These are phyloP conservation scores for Amphilophus citrinellus DNA, from an alignment of 2,113 vertebrate genomes.

Conservation along the genomic window DNA sequence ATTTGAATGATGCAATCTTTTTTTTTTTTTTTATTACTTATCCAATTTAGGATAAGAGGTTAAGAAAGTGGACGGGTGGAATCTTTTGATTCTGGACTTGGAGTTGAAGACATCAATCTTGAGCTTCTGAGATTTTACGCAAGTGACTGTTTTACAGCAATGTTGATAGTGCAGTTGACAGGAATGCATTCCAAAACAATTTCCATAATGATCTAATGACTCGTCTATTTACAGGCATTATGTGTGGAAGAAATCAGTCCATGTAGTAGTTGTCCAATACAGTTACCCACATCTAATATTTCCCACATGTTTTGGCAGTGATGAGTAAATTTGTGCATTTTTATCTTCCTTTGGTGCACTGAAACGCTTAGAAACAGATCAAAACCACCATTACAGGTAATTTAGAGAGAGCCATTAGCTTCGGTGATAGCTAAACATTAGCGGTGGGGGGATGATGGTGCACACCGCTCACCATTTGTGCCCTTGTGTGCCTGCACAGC, in stretches of 20 bases:
- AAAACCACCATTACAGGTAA: conserved; percentile 69
- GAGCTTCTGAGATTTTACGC: not conserved
- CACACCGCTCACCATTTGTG: conserved; percentile 67
- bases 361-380: conserved; percentile 69
- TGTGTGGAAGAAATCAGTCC: not conserved
- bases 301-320: conserved; percentile 16
- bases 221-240: not conserved
- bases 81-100: not conserved
- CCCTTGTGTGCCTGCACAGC: conserved; percentile 57
- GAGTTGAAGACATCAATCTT: not conserved
- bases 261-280: not conserved
- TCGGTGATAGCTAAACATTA: conserved; percentile 44
- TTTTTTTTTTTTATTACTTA: not conserved
- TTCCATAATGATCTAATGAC: not conserved
- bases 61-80: not conserved
- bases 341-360: conserved; percentile 20
- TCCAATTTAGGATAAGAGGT: not conserved
- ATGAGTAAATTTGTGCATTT: conserved; percentile 22
- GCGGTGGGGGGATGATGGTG: conserved; percentile 10
- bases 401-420: conserved; percentile 66
- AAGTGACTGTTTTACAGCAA: not conserved
- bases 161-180: too few relatives aligned
- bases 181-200: not conserved
- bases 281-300: not conserved
- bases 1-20: not conserved